These are phyloP conservation scores for Aptenodytes patagonicus DNA, from an alignment of 2,113 vertebrate species.

Conservation along the genomic window DNA sequence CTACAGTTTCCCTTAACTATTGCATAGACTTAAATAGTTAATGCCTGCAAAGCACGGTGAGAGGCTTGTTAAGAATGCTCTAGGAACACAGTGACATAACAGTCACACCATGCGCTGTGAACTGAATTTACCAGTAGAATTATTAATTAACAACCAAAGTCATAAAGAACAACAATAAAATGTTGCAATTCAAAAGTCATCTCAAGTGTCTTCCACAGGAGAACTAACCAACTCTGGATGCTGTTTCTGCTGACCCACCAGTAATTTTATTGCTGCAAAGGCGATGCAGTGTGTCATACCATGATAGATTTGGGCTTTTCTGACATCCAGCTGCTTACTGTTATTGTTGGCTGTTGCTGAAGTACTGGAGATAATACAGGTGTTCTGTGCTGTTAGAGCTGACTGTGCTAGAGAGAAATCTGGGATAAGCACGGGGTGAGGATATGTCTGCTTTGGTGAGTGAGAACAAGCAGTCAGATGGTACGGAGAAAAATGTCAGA, in stretches of 20 bases:
- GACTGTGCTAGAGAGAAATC: neutral
- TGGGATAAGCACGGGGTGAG: neutral
- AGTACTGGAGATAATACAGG: constrained; percentile 4
- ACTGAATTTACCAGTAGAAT: neutral
- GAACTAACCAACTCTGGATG: neutral
- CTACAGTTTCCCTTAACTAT: neutral
- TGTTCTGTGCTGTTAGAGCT: neutral
- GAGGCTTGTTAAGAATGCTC: neutral
- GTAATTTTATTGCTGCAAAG: constrained; percentile 19
- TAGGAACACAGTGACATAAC: neutral
- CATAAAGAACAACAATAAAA: constrained; percentile 1
- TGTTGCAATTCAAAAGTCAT: neutral
- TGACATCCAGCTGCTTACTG: constrained; percentile 23
- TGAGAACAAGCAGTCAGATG: neutral
- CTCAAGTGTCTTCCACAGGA: neutral
- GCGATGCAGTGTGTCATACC: neutral
- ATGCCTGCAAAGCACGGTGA: neutral
- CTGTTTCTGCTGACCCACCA: neutral
- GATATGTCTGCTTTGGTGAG: neutral
- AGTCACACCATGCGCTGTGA: neutral
- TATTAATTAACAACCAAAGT: neutral
- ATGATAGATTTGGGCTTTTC: neutral
- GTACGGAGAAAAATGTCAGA: neutral
- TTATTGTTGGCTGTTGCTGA: constrained; percentile 23
- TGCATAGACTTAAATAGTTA: neutral